These are phyloP conservation scores for Neosilurus hyrtlii DNA, from an alignment of 2,797 vertebrate genomes.

Conservation along the genomic window DNA sequence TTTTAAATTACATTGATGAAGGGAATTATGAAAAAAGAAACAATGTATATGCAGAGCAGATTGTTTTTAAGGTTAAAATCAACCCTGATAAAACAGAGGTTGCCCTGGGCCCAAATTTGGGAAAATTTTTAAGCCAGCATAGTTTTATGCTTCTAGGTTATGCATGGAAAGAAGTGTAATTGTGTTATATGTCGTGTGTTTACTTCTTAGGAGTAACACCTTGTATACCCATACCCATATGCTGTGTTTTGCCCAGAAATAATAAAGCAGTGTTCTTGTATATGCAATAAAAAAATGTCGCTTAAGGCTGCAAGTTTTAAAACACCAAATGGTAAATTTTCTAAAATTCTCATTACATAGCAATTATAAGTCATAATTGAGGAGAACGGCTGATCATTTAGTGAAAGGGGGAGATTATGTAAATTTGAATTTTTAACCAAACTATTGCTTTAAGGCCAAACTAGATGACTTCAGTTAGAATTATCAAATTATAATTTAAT, in stretches of 20 bases:
- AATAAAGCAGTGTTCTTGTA: not conserved
- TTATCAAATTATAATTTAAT: not conserved
- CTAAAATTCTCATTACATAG: not conserved
- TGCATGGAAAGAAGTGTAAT: not conserved
- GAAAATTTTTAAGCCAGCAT: not conserved
- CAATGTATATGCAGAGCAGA: not conserved
- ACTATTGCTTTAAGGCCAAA: not conserved
- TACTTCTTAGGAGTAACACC: not conserved
- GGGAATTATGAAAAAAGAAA: not conserved
- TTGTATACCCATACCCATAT: not conserved
- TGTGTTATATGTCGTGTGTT: not conserved
- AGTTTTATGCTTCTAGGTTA: not conserved
- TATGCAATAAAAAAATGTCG: not conserved
- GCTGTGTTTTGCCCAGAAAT: not conserved
- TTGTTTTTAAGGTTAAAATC: not conserved
- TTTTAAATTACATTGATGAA: not conserved
- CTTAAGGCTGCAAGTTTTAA: not conserved
- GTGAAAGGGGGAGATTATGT: not conserved
- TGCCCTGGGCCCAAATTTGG: not conserved
- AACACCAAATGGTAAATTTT: not conserved
- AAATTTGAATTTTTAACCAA: not conserved
- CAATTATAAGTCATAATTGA: not conserved
- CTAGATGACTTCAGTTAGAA: not conserved
- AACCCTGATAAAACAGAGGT: not conserved
- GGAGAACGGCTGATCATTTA: conserved; percentile 3